A percentile compares a stretch with the other conserved stretches of the same genome.
These are phyloP conservation scores for Tyrannus savana DNA, from an alignment of 2,113 vertebrate genomes.

Conservation along the genomic window DNA sequence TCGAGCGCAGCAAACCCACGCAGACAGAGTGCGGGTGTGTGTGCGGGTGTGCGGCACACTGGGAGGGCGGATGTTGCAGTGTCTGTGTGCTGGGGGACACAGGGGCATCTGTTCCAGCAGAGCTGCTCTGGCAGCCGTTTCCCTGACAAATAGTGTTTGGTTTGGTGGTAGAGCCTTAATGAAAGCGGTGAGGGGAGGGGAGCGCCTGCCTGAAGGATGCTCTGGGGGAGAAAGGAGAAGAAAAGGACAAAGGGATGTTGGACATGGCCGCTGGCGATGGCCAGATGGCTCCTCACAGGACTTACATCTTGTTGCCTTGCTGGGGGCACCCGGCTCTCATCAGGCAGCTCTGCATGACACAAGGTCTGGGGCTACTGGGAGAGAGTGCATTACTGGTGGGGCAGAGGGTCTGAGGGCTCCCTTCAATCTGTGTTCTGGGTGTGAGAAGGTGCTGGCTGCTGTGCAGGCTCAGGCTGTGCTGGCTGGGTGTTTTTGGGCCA, in stretches of 20 bases:
- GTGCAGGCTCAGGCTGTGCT: neutral
- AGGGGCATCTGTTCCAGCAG: slow-evolving; percentile 3
- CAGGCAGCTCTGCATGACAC: accelerated
- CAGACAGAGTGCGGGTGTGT: accelerated
- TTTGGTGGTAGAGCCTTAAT: neutral
- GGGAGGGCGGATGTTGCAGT: accelerated
- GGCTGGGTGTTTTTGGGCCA: no score
- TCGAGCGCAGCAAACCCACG: accelerated
- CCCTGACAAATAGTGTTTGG: slow-evolving; percentile 25
- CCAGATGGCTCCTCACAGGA: neutral
- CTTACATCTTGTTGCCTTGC: accelerated
- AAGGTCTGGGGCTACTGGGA: accelerated
- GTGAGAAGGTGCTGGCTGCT: neutral
- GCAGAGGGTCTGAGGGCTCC: neutral
- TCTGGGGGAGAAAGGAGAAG: neutral
- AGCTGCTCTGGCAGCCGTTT: neutral
- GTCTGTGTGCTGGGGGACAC: neutral
- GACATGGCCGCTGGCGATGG: accelerated
- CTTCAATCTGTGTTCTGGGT: neutral
- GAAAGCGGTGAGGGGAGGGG: neutral
- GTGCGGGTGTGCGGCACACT: neutral
- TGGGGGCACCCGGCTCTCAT: accelerated
- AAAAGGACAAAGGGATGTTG: neutral
- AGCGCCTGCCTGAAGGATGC: neutral
- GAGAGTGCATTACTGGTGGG: neutral